A percentile compares a stretch with the other conserved stretches of the same genome.
Evolutionary conservation across 2,797 vertebrate species (phyloP).

Genomic region (Falco cherrug): DNA sequence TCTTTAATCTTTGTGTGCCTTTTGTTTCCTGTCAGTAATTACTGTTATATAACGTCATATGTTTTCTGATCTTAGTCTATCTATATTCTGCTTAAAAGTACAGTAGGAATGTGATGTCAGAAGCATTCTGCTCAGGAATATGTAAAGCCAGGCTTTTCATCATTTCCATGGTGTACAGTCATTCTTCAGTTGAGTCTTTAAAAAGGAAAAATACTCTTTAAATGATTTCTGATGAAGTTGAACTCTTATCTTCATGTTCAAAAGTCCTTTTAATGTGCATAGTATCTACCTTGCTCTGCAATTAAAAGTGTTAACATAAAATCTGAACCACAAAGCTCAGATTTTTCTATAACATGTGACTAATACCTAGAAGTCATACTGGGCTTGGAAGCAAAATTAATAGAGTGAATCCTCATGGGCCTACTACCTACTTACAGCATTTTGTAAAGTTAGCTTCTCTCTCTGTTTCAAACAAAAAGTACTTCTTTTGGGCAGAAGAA

Average conservation of each 20-base stretch:
- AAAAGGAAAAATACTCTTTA: background rate
- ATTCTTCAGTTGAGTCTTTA: accelerated
- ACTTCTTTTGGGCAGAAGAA: background rate
- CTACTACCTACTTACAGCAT: background rate
- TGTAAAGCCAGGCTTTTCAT: background rate
- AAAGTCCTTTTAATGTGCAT: background rate
- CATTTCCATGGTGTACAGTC: background rate
- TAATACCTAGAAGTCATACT: background rate
- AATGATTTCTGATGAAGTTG: background rate
- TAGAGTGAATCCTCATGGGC: background rate
- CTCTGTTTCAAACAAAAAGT: background rate
- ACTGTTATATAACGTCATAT: accelerated
- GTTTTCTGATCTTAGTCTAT: background rate
- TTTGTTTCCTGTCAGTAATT: background rate
- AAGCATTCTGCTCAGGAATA: background rate
- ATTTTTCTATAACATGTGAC: background rate
- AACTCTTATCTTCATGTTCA: background rate
- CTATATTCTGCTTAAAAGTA: background rate
- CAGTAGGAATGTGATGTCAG: background rate
- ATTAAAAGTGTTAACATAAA: background rate
- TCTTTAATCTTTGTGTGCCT: background rate
- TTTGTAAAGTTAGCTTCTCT: background rate
- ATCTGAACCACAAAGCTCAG: background rate
- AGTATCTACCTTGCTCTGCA: background rate
- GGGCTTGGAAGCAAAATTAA: background rate